Evolutionary conservation across 1,140 invertebrate species (phyloP).

Genomic region (Zaprionus vittiger): DNA sequence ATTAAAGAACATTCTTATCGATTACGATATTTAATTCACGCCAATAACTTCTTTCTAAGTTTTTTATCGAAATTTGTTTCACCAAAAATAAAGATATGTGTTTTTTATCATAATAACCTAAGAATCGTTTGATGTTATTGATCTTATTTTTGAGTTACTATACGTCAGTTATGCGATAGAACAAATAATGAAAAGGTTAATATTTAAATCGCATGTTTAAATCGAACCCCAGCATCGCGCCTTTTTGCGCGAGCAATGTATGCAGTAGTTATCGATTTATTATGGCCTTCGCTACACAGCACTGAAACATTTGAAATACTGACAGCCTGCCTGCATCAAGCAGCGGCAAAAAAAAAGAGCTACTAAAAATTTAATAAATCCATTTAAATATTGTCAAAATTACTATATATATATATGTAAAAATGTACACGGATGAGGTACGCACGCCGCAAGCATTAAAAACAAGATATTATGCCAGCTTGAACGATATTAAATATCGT

Average conservation of each 20-base stretch:
- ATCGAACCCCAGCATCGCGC: too few relatives aligned
- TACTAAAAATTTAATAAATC: slow-evolving; percentile 26
- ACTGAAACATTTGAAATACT: slow-evolving; percentile 48
- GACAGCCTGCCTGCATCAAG: slow-evolving; percentile 46
- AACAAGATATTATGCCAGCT: slow-evolving; percentile 49
- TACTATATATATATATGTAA: slow-evolving; percentile 23
- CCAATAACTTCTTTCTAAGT: not conserved
- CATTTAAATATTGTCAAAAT: slow-evolving; percentile 23
- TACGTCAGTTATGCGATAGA: too few relatives aligned
- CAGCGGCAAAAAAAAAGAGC: slow-evolving; percentile 11
- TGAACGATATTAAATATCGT: slow-evolving; percentile 55
- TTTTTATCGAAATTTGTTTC: not conserved
- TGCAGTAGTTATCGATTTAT: slow-evolving; percentile 21
- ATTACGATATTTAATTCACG: not conserved
- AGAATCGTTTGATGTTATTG: not conserved
- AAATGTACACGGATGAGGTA: slow-evolving; percentile 68
- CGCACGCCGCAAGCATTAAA: slow-evolving; percentile 66
- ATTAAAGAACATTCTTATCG: not conserved
- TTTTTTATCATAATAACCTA: not conserved
- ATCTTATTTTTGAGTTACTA: not conserved
- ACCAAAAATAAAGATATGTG: not conserved
- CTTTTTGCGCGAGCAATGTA: not conserved
- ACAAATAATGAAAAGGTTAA: too few relatives aligned
- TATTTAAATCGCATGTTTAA: not conserved
- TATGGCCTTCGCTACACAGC: slow-evolving; percentile 7